Percentiles rank a stretch among this genome's conserved stretches.
Evolutionary conservation across 2,888 invertebrate species (phyloP).

Genomic region (Eretmocerus hayati): DNA sequence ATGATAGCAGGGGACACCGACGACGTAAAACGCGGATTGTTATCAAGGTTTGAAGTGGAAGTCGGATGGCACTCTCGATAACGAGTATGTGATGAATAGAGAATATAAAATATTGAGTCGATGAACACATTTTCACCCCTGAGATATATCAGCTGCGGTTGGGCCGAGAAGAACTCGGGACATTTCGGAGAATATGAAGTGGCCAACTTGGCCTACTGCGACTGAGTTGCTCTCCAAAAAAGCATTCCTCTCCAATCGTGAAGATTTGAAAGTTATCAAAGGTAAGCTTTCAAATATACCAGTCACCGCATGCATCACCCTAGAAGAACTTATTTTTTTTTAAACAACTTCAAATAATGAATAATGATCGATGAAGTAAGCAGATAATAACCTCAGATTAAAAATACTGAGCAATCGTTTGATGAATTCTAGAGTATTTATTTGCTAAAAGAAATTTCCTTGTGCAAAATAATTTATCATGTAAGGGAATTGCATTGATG

Average conservation of each 20-base stretch:
- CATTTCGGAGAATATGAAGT: constrained; percentile 31
- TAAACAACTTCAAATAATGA: too few species aligned
- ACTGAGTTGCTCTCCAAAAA: constrained; percentile 36
- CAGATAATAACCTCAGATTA: too few species aligned
- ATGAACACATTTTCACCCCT: not conserved
- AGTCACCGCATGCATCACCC: not conserved
- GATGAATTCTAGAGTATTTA: too few species aligned
- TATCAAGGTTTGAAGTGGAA: not conserved
- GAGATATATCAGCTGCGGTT: not conserved
- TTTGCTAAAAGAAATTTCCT: too few species aligned
- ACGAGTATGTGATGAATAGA: not conserved
- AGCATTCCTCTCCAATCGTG: constrained; percentile 37
- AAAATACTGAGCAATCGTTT: too few species aligned
- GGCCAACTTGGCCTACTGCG: constrained; percentile 28
- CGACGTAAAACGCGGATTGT: too few species aligned
- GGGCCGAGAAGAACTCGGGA: not conserved
- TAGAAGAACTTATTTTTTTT: not conserved
- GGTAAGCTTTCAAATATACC: not conserved
- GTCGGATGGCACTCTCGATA: not conserved
- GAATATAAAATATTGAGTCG: not conserved
- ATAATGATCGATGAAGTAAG: too few species aligned
- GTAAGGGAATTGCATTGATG: too few species aligned
- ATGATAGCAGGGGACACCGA: too few species aligned
- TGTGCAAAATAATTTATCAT: too few species aligned
- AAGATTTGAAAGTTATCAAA: constrained; percentile 28